Evolutionary conservation across 1,140 invertebrate genomes (phyloP).

Genomic region (Cherax quadricarinatus): DNA sequence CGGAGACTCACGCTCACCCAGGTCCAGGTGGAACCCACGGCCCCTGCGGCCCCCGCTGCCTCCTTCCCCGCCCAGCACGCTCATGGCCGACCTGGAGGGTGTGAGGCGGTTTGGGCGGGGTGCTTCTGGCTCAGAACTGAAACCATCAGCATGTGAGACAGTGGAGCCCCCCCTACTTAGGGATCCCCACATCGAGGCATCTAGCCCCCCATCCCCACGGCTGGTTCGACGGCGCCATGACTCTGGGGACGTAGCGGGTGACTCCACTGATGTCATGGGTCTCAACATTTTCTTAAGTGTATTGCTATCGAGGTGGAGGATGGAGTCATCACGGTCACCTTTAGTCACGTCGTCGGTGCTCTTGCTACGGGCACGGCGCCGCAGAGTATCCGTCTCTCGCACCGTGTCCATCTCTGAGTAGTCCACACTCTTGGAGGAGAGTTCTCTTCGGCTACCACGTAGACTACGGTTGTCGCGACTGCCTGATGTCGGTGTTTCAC

Average conservation of each 20-base stretch:
- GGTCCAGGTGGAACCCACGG: conserved; percentile 81
- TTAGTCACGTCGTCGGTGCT: conserved; percentile 86
- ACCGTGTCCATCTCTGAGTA: conserved; percentile 83
- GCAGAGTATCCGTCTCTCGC: conserved; percentile 80
- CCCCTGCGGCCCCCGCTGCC: conserved; percentile 62
- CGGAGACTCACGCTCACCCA: conserved; percentile 86
- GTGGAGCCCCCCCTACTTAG: conserved; percentile 60
- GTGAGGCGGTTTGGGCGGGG: conserved; percentile 74
- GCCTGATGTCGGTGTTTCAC: conserved; percentile 73
- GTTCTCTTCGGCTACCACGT: conserved; percentile 66
- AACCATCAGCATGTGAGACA: conserved; percentile 74
- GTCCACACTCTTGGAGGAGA: conserved; percentile 83
- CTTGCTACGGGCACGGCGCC: conserved; percentile 83
- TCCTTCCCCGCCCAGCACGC: conserved; percentile 62
- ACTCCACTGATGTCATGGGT: conserved; percentile 83
- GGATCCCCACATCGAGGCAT: conserved; percentile 74
- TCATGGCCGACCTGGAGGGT: conserved; percentile 77
- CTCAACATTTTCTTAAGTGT: conserved; percentile 95
- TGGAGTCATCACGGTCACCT: conserved; percentile 67
- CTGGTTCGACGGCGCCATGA: conserved; percentile 81
- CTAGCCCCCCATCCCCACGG: conserved; percentile 90
- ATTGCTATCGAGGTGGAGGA: conserved; percentile 82
- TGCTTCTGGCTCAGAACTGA: conserved; percentile 79
- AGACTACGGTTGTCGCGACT: conserved; percentile 80
- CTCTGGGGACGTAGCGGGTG: conserved; percentile 75